phyloP scores from a whole-genome alignment of 2,888 invertebrate genomes.

The Melieria picta region DNA sequence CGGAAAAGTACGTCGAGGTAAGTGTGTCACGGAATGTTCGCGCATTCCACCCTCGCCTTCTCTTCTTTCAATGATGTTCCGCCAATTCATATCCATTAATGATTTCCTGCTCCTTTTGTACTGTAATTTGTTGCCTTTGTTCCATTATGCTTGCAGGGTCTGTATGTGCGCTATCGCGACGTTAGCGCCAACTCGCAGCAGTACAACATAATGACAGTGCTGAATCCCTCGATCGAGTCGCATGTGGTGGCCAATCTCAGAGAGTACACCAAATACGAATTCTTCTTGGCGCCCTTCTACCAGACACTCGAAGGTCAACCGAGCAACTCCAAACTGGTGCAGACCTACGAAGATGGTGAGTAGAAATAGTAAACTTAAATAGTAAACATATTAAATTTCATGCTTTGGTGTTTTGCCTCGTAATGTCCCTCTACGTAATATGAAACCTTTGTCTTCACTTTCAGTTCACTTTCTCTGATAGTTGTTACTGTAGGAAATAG shows the following conservation, averaged over 20 bases:
- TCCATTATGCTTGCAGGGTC: slow-evolving; percentile 67
- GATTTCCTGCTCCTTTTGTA: neutral
- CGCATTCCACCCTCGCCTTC: neutral
- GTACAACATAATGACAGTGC: slow-evolving; percentile 75
- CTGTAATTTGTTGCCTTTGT: slow-evolving; percentile 1
- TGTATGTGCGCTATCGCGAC: slow-evolving; percentile 75
- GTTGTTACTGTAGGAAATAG: too few species aligned
- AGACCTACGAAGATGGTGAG: slow-evolving; percentile 86
- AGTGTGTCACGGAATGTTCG: slow-evolving; percentile 13
- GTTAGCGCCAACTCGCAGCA: slow-evolving; percentile 71
- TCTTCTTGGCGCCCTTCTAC: slow-evolving; percentile 87
- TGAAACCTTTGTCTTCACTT: too few species aligned
- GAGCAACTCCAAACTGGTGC: slow-evolving; percentile 86
- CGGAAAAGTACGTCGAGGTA: slow-evolving; percentile 66
- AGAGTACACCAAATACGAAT: slow-evolving; percentile 86
- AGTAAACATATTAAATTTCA: too few species aligned
- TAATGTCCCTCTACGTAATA: too few species aligned
- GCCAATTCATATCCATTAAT: slow-evolving; percentile 11
- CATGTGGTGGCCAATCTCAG: slow-evolving; percentile 77
- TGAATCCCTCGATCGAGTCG: slow-evolving; percentile 71
- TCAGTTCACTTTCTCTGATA: too few species aligned
- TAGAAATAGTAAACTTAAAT: too few species aligned
- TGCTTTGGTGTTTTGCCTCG: too few species aligned
- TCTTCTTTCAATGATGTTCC: slow-evolving; percentile 4
- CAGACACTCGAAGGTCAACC: slow-evolving; percentile 90